Base-by-base conservation (phyloP, 2,888 invertebrate species). In the Ophioninae sp. region DNA sequence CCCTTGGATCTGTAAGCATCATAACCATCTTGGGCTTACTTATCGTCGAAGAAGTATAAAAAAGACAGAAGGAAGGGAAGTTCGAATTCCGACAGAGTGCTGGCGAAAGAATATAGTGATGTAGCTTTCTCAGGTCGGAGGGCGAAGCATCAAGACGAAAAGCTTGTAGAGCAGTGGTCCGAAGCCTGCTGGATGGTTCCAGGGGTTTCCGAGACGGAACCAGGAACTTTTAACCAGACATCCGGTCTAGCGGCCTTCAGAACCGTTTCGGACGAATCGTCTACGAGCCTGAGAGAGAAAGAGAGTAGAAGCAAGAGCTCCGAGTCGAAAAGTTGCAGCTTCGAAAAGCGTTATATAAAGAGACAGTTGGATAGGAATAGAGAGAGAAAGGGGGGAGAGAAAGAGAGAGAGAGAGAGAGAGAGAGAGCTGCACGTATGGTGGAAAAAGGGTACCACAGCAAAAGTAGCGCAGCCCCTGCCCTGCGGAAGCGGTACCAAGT, bases 401-500 rank as follows among this genome's bases (percentile, higher is more conserved):
- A 68, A 30, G 30, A 30, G 30, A 39, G 71, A 30, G 72, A 72
- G 41, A 71, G 64, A 63, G 72, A 30, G 30, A 30, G 30, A 30
- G 30, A 30, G 30, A 30, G 1, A 30, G 3, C 30, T 30, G 30
- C 30, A 3, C 30, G 81, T 20, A 72, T 72, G 59, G 56, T 56
- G 39, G 59, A 23, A 59, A 77, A 74, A 82, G 81, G 73, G 65
- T 83, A 79, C 73, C 77, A 74, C 63, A 73, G 78, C 74, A 71
- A 78, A 85, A 85, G 81, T 76, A 76, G 65, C 85, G 76, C 75
- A 83, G 83, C 80, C 82, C 82, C 84, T 84, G 85, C 85, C 82
- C 76, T 79, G 17, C 17, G 87, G 86, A 83, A 87, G 85, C 85
- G 83, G 87, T 87, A 85, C 88, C 88, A 87, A 86, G 88, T 88